A percentile compares a stretch with the other conserved stretches of the same genome.
Evolutionary conservation across 2,888 invertebrate genomes (phyloP).

Genomic region (Ormyrus thymus): DNA sequence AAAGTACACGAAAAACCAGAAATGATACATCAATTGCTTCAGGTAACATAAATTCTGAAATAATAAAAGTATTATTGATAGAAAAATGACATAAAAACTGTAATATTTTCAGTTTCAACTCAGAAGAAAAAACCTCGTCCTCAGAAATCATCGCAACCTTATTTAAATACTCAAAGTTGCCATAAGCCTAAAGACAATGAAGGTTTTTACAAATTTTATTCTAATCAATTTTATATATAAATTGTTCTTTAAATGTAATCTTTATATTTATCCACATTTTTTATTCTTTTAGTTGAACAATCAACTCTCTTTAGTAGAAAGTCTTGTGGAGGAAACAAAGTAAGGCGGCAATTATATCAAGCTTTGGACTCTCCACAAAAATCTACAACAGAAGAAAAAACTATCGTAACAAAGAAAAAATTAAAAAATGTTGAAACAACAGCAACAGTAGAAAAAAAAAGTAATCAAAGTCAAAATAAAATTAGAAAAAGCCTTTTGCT

Average conservation of each 20-base stretch:
- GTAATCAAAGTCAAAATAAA: constrained; percentile 8
- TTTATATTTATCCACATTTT: constrained; percentile 1
- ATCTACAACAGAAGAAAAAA: constrained; percentile 33
- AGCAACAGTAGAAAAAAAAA: background rate
- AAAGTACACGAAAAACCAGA: constrained; percentile 44
- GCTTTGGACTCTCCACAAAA: constrained; percentile 45
- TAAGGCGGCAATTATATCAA: constrained; percentile 53
- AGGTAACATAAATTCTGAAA: constrained; percentile 27
- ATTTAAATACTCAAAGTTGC: constrained; percentile 52
- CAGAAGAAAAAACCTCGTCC: constrained; percentile 48
- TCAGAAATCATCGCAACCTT: constrained; percentile 31
- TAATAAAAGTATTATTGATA: background rate
- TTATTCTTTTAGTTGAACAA: constrained; percentile 32
- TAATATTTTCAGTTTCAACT: constrained; percentile 43
- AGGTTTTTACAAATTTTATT: constrained; percentile 45
- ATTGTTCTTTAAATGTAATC: background rate
- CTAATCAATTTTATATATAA: constrained; percentile 7
- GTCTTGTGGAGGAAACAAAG: constrained; percentile 44
- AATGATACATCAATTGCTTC: constrained; percentile 36
- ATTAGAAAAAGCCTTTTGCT: constrained; percentile 51
- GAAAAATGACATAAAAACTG: background rate
- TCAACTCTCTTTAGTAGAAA: constrained; percentile 35
- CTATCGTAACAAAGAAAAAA: constrained; percentile 22
- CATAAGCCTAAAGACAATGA: constrained; percentile 37
- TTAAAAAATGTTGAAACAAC: constrained; percentile 25